Conservation (phyloP, 1,140 invertebrate genomes). For the Platorchestia sp. region DNA sequence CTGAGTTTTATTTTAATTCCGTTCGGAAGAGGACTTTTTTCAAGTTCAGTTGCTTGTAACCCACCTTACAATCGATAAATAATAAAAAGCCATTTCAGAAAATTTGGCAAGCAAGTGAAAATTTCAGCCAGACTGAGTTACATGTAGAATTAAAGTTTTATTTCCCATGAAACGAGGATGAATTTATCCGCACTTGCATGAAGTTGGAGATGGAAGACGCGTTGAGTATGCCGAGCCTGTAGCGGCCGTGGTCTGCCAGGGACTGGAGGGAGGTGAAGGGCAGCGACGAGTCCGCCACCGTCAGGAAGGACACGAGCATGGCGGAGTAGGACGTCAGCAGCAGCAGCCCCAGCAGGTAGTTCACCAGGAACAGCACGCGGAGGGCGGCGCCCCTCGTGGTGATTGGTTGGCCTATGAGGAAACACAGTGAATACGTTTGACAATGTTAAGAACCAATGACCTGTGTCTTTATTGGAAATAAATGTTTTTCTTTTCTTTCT, state of each 20-base stretch:
- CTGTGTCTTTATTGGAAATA: too few species aligned
- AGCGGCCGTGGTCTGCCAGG: neutral
- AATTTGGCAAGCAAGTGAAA: too few species aligned
- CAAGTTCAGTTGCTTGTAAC: too few species aligned
- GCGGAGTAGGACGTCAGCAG: constrained; percentile 10
- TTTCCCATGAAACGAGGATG: too few species aligned
- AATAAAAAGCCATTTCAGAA: too few species aligned
- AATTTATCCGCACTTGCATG: neutral
- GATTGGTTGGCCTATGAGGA: neutral
- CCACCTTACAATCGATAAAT: too few species aligned
- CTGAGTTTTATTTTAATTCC: too few species aligned
- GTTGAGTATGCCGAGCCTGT: neutral
- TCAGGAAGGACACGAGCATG: constrained; percentile 4
- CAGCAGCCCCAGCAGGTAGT: neutral
- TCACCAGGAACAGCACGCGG: constrained; percentile 30
- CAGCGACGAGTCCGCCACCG: constrained; percentile 16
- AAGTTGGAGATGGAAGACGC: neutral
- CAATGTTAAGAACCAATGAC: too few species aligned
- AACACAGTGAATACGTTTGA: neutral
- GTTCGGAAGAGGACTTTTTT: too few species aligned
- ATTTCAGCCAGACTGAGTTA: too few species aligned
- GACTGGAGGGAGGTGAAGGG: constrained; percentile 15
- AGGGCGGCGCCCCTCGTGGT: neutral
- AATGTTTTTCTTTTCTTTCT: too few species aligned
- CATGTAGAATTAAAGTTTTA: too few species aligned